phyloP scores from a whole-genome alignment of 2,113 vertebrate genomes.

The Stigmatopora nigra region DNA sequence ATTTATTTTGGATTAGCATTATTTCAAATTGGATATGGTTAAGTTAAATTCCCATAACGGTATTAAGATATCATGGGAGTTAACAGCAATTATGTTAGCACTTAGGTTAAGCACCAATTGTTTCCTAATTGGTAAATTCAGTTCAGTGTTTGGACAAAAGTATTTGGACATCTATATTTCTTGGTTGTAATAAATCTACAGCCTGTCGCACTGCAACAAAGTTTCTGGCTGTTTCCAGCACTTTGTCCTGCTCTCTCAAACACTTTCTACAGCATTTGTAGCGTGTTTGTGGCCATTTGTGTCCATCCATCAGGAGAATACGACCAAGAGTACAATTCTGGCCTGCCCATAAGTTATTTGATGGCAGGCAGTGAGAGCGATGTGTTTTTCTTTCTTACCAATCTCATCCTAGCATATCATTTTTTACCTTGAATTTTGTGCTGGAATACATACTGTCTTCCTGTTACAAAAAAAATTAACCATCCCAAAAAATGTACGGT shows the following conservation, averaged over 20 bases:
- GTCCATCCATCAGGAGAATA: neutral
- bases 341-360: neutral
- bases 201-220: neutral
- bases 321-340: neutral
- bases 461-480: neutral
- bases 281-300: neutral
- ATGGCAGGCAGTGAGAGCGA: neutral
- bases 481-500: too few species aligned
- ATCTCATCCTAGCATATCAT: neutral
- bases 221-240: neutral
- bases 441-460: neutral
- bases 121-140: constrained; percentile 14
- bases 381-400: neutral
- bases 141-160: neutral
- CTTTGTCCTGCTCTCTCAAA: neutral
- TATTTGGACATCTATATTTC: neutral
- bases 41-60: constrained; percentile 21
- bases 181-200: neutral
- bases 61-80: constrained; percentile 23
- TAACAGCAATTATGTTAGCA: constrained; percentile 10
- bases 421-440: neutral
- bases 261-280: neutral
- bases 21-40: constrained; percentile 33
- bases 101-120: neutral
- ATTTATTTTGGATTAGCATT: constrained; percentile 53